These are phyloP conservation scores for Oryzias celebensis DNA, from an alignment of 2,113 vertebrate species.

Conservation along the genomic window DNA sequence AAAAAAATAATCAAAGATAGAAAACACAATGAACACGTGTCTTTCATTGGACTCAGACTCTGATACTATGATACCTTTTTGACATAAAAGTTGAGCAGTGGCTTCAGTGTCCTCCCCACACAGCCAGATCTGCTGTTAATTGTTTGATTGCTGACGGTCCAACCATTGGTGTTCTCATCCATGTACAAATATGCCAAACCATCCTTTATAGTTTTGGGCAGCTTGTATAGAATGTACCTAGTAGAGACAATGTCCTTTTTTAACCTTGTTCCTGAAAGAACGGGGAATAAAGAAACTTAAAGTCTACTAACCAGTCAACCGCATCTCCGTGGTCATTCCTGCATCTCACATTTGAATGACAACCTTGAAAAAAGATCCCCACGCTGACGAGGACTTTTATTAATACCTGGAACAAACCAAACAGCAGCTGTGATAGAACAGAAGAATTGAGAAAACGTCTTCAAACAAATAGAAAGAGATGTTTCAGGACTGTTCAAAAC, in stretches of 20 bases:
- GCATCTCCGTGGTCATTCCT: slow-evolving; percentile 9
- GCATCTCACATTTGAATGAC: slow-evolving; percentile 44
- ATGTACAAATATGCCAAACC: slow-evolving; percentile 62
- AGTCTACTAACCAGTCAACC: slow-evolving; percentile 55
- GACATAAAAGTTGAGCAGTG: slow-evolving; percentile 47
- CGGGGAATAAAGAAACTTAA: not conserved
- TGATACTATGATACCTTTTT: slow-evolving; percentile 4
- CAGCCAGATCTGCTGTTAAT: slow-evolving; percentile 35
- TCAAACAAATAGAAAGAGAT: too few species aligned
- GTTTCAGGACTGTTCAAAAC: too few species aligned
- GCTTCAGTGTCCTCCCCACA: slow-evolving; percentile 52
- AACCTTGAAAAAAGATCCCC: slow-evolving; percentile 14
- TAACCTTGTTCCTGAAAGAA: not conserved
- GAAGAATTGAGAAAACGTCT: too few species aligned
- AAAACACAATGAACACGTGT: not conserved
- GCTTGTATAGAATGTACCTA: slow-evolving; percentile 66
- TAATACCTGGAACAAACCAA: slow-evolving; percentile 30
- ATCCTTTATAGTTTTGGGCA: not conserved
- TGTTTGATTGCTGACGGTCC: not conserved
- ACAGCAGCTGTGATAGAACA: too few species aligned
- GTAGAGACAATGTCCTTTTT: not conserved
- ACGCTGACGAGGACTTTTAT: slow-evolving; percentile 5
- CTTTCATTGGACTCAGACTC: rapidly evolving
- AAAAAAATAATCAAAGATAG: not conserved
- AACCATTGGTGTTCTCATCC: slow-evolving; percentile 53